Evolutionary conservation across 2,797 vertebrate genomes (phyloP), one percentile per base, ranked within the genome.

Genomic region (Otolemur crassicaudatus): DNA sequence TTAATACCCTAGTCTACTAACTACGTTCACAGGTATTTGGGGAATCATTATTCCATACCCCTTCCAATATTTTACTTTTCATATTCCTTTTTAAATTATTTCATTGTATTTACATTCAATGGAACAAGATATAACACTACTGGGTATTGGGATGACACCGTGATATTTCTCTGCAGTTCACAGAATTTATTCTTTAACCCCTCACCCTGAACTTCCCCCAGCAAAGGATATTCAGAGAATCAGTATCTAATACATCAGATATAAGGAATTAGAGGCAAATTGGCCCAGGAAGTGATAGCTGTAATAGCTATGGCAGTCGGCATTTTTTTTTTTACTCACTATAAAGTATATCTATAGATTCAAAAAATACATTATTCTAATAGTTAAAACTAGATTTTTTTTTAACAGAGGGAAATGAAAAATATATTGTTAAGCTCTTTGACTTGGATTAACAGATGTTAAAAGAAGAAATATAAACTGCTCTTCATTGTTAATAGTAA

Each of bases 311-410:
- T 82, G 11, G 46, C 9, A 79, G 9, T 37, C 83, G 37, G 37
- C 61, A 82, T 88, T 93, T 83, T 88, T 86, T 86, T 86, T 96
- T 94, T 94, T 31, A 90, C n/a, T 82, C 92, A 60, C 10, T 79
- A 90, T 96, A 77, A 95, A 90, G 82, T 70, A 72, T 80, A 63
- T 79, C n/a, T 77, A 83, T 65, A 85, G 82, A 90, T 79, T 81
- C 20, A 87, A 81, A 87, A 70, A 65, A 84, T 25, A 11, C 65
- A 90, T 76, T 63, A 86, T 94, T 92, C 94, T 92, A 83, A 90
- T 80, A 40, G 31, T 34, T 73, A 72, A 60, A 92, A 37, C 46
- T 19, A 88, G 77, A 61, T 75, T 85, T 91, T 25, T 25, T 27
- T 79, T 94, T 94, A 60, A 86, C 90, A 58, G 43, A 49, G 6